Evolutionary conservation across 2,888 invertebrate genomes (phyloP).

Genomic region (Globia sparganii): DNA sequence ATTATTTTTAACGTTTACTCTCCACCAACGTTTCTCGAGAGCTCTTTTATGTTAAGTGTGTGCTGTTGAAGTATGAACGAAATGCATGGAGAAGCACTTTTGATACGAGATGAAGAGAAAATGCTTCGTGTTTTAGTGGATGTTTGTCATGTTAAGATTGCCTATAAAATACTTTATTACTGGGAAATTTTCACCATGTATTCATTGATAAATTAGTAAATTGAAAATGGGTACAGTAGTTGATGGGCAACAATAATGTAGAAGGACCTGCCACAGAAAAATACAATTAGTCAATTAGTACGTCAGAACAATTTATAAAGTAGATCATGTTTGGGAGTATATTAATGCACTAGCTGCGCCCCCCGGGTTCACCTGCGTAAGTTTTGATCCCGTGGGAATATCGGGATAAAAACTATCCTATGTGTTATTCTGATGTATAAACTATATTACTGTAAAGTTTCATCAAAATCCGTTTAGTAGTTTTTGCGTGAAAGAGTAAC

Average conservation of each 20-base stretch:
- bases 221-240: neutral
- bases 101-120: slow-evolving; percentile 37
- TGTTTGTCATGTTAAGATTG: slow-evolving; percentile 24
- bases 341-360: too few relatives aligned
- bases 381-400: too few relatives aligned
- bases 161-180: slow-evolving; percentile 15
- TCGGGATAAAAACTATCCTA: too few relatives aligned
- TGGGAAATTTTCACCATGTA: neutral
- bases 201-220: neutral
- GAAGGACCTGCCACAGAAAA: neutral
- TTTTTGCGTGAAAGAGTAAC: too few relatives aligned
- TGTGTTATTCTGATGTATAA: too few relatives aligned
- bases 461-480: too few relatives aligned
- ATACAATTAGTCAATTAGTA: neutral
- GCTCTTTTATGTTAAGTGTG: slow-evolving; percentile 57
- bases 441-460: too few relatives aligned
- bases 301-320: neutral
- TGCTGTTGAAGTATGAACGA: slow-evolving; percentile 58
- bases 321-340: neutral
- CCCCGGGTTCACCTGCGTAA: too few relatives aligned
- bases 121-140: slow-evolving; percentile 1
- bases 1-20: slow-evolving; percentile 64
- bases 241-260: neutral
- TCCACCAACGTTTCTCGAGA: slow-evolving; percentile 38
- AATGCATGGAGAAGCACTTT: slow-evolving; percentile 54